Evolutionary conservation across 1,140 invertebrate species (phyloP).

Genomic region (Diabrotica undecimpunctata): DNA sequence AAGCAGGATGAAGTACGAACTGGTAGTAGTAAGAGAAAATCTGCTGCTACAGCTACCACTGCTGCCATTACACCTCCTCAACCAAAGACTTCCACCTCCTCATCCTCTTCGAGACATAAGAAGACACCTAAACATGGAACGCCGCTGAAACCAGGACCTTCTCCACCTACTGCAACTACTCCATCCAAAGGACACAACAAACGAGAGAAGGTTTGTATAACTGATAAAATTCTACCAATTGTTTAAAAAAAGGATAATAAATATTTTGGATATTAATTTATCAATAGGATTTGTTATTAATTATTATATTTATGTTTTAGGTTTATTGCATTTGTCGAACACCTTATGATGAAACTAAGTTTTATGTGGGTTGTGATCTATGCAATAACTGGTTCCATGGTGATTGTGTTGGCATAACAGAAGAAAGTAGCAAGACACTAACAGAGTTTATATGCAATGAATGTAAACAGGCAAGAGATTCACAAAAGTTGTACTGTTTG

Average conservation of each 20-base stretch:
- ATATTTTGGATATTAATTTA: too few species aligned
- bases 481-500: constrained; percentile 91
- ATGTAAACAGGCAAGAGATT: constrained; percentile 79
- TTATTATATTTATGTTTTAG: constrained; percentile 43
- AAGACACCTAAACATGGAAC: constrained; percentile 35
- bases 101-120: constrained; percentile 35
- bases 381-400: constrained; percentile 99
- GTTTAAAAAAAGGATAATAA: too few species aligned
- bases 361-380: constrained; percentile 95
- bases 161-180: constrained; percentile 33
- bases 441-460: constrained; percentile 87
- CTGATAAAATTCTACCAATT: too few species aligned
- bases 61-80: constrained; percentile 46
- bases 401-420: constrained; percentile 91
- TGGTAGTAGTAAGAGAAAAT: constrained; percentile 57
- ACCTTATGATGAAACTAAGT: constrained; percentile 93
- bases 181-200: constrained; percentile 15
- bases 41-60: constrained; percentile 51
- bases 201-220: constrained; percentile 24
- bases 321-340: constrained; percentile 91
- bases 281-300: too few species aligned
- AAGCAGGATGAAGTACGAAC: constrained; percentile 68
- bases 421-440: constrained; percentile 86
- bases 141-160: constrained; percentile 39
- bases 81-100: constrained; percentile 16